Conservation (phyloP, 2,888 invertebrate genomes). For the Colostygia pectinataria region DNA sequence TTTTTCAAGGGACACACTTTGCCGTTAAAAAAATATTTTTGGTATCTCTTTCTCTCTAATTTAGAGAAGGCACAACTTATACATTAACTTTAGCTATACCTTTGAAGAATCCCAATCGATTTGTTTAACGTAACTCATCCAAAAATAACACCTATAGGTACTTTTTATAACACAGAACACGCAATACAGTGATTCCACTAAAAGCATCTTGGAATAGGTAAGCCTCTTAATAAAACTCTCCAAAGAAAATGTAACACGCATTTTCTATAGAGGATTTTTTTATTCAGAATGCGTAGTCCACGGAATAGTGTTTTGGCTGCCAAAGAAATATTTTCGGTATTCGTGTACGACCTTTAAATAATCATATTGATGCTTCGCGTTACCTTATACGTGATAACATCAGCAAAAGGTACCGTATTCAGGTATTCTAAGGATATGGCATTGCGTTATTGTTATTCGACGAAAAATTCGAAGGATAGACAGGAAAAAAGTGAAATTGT, state of each 20-base stretch:
- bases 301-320: slow-evolving; percentile 59
- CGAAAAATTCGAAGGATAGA: slow-evolving; percentile 32
- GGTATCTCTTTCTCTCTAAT: too few species aligned
- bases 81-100: slow-evolving; percentile 31
- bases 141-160: slow-evolving; percentile 57
- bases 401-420: slow-evolving; percentile 53
- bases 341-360: slow-evolving; percentile 25
- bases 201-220: slow-evolving; percentile 60
- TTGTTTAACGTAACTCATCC: slow-evolving; percentile 51
- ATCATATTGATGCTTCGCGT: slow-evolving; percentile 13
- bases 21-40: slow-evolving; percentile 18
- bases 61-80: slow-evolving; percentile 16
- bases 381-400: slow-evolving; percentile 51
- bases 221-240: slow-evolving; percentile 48
- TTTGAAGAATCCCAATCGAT: slow-evolving; percentile 50
- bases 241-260: slow-evolving; percentile 47
- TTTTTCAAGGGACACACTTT: slow-evolving; percentile 5
- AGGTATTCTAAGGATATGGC: slow-evolving; percentile 45
- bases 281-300: slow-evolving; percentile 60
- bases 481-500: slow-evolving; percentile 37
- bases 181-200: slow-evolving; percentile 73
- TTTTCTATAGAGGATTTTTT: slow-evolving; percentile 54
- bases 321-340: slow-evolving; percentile 62
- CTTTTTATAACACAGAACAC: slow-evolving; percentile 62
- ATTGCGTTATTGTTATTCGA: slow-evolving; percentile 35